Base-by-base conservation (phyloP, 2,888 invertebrate species). In the Brachyopa scutellaris region DNA sequence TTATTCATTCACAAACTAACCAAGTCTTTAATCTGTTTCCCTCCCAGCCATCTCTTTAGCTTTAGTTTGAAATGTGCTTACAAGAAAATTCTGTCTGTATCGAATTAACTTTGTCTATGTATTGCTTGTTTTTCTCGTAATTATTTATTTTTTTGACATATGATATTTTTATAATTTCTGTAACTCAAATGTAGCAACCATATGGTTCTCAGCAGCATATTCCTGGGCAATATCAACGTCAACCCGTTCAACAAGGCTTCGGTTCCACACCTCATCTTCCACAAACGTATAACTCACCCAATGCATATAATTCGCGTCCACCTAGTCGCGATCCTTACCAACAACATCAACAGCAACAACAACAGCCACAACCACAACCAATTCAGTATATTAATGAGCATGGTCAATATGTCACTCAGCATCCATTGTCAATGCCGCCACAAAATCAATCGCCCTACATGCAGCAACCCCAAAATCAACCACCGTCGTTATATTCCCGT, bases 131-230 rank as follows among this genome's bases (percentile, higher is more conserved):
- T 36, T 76, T 61, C 29, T 42, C 19, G n/a, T n/a, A n/a, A n/a
- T n/a, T 55, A 51, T 53, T 47, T 74, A 36, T 33, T 49, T 61
- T 21, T 84, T 80, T 49, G 26, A 13, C 66, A n/a, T n/a, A n/a
- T 72, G 42, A 53, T 17, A 40, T 59, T 21, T n/a, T 36, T n/a
- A n/a, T n/a, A n/a, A n/a, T n/a, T n/a, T n/a, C n/a, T n/a, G n/a
- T n/a, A n/a, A n/a, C n/a, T n/a, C n/a, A n/a, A n/a, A n/a, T n/a
- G n/a, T 47, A 89, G 84, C 93, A 93, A 84, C 92, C 91, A 15
- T 92, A 92, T 61, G 92, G 92, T 15, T 92, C 92, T 59, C 91
- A 92, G 73, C 91, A 92, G 79, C 92, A 92, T 85, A 88, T 91
- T 66, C 91, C 92, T 69, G 91, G 91, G 83, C 91, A 89, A 74